Evolutionary conservation across 2,888 invertebrate species (phyloP), one percentile per base, ranked within the genome.

Genomic region (Sisyra nigra): DNA sequence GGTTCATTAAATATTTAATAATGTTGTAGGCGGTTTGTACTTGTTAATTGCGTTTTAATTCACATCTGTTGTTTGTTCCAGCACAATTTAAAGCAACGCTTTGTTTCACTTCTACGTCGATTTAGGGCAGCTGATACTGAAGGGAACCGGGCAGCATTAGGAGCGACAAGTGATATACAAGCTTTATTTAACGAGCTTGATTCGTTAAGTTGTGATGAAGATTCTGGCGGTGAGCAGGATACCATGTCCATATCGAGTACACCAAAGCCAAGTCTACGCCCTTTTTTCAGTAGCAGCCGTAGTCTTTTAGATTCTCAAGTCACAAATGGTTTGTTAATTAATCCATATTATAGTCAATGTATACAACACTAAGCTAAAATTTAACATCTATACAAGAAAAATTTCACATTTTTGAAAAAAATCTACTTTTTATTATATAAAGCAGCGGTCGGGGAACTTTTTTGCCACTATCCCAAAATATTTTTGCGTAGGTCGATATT

Each of bases 171-270:
- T 59, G 88, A 89, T 60, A 85, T 92, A 58, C 93, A 94, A 59
- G 92, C 93, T 55, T 70, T 94, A 45, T 86, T 97, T 66, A 82
- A 97, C 69, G 96, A 98, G 62, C 66, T 97, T 51, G 96, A 96
- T 63, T 93, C 94, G 48, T 67, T 96, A 48, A 91, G 91, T 53
- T 80, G 80, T 56, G 80, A 80, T 51, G 80, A 80, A 54, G 80
- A 80, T 55, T 97, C 97, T 61, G 93, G 92, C 9, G 93, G 88
- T 1, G 93, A 89, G 6, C 93, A 93, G 57, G 96, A 96, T 63
- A 93, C 91, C 41, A 83, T 96, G 72, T 93, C 92, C 58, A 89
- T 96, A 56, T 87, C 89, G 48, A 96, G 94, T 51, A 94, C 94
- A 37, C 96, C 96, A 13, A 96, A 96, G 62, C 96, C 96, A 37